These are phyloP conservation scores for Dermolepida albohirtum DNA, from an alignment of 2,888 invertebrate genomes.

Conservation along the genomic window DNA sequence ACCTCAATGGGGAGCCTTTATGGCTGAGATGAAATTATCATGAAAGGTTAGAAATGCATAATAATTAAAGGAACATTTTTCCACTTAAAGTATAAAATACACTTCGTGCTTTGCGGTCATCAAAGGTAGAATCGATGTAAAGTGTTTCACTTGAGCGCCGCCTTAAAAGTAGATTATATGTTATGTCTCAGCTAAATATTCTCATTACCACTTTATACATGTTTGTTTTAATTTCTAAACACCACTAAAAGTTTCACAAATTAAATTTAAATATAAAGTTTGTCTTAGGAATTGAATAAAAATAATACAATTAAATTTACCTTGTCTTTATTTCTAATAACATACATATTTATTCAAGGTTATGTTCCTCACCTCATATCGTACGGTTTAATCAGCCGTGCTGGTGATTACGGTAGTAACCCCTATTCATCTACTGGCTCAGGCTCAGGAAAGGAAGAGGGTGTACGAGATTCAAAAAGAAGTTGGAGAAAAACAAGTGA, in stretches of 20 bases:
- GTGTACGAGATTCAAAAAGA: too few relatives aligned
- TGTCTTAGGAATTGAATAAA: too few relatives aligned
- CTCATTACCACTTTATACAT: not conserved
- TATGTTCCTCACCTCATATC: too few relatives aligned
- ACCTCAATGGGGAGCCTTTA: slow-evolving; percentile 17
- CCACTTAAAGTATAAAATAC: slow-evolving; percentile 24
- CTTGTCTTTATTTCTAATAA: too few relatives aligned
- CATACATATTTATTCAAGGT: too few relatives aligned
- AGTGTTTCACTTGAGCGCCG: slow-evolving; percentile 7
- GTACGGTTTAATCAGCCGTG: too few relatives aligned
- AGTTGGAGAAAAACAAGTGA: too few relatives aligned
- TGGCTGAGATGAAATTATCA: slow-evolving; percentile 30
- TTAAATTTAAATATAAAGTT: too few relatives aligned
- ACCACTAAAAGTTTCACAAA: not conserved
- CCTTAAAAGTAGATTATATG: not conserved
- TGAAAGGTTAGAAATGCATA: slow-evolving; percentile 29
- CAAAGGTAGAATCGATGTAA: slow-evolving; percentile 8
- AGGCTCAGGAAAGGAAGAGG: too few relatives aligned
- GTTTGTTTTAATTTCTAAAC: not conserved
- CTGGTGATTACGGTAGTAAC: too few relatives aligned
- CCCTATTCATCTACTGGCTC: too few relatives aligned
- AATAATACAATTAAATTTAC: too few relatives aligned
- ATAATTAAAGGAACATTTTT: slow-evolving; percentile 35
- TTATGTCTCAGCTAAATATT: not conserved
- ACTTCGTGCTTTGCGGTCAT: slow-evolving; percentile 26